Conservation (phyloP, 1,140 invertebrate genomes). For the Trichonephila clavipes region DNA sequence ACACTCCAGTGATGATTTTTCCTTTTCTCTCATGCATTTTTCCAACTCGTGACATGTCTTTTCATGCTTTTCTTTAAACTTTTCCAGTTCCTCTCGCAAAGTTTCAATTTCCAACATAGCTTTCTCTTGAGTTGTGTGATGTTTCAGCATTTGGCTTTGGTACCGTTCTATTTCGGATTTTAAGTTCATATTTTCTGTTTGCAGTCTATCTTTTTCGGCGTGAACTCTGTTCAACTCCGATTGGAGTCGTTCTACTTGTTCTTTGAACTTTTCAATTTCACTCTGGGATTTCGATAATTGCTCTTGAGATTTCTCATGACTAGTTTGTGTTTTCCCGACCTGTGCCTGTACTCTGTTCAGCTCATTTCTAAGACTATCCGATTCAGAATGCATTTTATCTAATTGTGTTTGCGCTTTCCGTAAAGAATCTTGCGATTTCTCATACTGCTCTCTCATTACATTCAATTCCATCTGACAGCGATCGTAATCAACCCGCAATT, state of each 20-base stretch:
- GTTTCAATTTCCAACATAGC: constrained; percentile 90
- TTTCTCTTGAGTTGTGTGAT: constrained; percentile 88
- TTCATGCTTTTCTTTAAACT: constrained; percentile 90
- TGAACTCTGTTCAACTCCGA: constrained; percentile 90
- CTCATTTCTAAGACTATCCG: constrained; percentile 92
- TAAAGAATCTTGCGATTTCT: constrained; percentile 92
- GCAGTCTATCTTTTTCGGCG: constrained; percentile 87
- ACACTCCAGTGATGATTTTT: constrained; percentile 84
- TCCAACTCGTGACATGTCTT: constrained; percentile 90
- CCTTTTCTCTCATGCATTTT: constrained; percentile 85
- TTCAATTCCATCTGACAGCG: constrained; percentile 88
- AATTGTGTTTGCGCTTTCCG: constrained; percentile 90
- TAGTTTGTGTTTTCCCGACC: constrained; percentile 89
- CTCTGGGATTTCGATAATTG: constrained; percentile 91
- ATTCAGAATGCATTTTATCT: constrained; percentile 91
- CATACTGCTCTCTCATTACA: constrained; percentile 93
- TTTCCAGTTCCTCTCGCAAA: constrained; percentile 91
- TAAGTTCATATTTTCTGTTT: constrained; percentile 87
- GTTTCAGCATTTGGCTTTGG: constrained; percentile 88
- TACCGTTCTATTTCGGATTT: constrained; percentile 90
- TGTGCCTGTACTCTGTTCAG: constrained; percentile 85
- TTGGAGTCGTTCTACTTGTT: constrained; percentile 92
- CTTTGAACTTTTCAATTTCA: constrained; percentile 94
- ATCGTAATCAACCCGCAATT: constrained; percentile 93
- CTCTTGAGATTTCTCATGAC: constrained; percentile 92